These are phyloP conservation scores for Pristionchus maxplancki DNA, from an alignment of 2,888 invertebrate genomes.

Conservation along the genomic window DNA sequence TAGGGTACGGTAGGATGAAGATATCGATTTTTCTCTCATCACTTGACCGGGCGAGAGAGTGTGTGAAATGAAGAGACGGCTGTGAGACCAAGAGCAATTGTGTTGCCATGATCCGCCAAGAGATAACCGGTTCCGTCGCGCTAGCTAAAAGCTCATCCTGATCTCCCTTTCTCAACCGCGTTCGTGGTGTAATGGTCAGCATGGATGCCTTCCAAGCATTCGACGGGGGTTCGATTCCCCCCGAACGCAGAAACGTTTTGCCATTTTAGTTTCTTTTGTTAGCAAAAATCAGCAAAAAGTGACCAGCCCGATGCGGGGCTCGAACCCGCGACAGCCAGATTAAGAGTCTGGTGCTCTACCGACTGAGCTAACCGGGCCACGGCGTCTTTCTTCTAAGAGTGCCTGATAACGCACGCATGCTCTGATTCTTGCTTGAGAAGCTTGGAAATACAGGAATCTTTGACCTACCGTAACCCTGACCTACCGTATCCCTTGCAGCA, in stretches of 20 bases:
- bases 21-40: neutral
- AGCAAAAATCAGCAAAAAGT: neutral
- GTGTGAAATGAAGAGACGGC: neutral
- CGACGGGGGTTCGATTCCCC: slow-evolving; percentile 63
- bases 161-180: slow-evolving; percentile 12
- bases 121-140: neutral
- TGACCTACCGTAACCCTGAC: too few species aligned
- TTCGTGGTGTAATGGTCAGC: slow-evolving; percentile 63
- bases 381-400: neutral
- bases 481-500: neutral
- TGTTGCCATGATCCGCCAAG: neutral
- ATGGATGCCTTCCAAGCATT: slow-evolving; percentile 65
- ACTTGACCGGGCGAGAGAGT: too few species aligned
- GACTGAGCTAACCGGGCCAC: slow-evolving; percentile 48
- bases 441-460: too few species aligned
- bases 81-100: neutral
- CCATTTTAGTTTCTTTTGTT: neutral
- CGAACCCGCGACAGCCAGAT: slow-evolving; percentile 73
- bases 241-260: slow-evolving; percentile 56
- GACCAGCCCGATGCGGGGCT: slow-evolving; percentile 70
- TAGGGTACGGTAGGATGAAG: neutral
- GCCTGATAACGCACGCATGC: too few species aligned
- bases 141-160: neutral
- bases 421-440: too few species aligned
- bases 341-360: slow-evolving; percentile 66